phyloP scores from a whole-genome alignment of 2,113 vertebrate genomes.

The Vanacampus margaritifer region DNA sequence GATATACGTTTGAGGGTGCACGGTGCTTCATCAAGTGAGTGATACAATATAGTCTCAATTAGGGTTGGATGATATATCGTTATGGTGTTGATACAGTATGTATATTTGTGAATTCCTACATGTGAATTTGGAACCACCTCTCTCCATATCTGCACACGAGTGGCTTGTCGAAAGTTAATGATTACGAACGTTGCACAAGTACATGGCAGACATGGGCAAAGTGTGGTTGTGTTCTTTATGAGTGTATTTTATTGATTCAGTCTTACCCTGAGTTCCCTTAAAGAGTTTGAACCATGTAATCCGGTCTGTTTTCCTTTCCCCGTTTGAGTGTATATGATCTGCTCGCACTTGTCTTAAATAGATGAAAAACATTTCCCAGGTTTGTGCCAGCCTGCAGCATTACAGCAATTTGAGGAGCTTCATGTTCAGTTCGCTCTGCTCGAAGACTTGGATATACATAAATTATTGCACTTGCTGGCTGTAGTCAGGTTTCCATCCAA shows the following conservation, averaged over 20 bases:
- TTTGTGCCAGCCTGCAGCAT: slow-evolving; percentile 14
- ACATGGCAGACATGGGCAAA: slow-evolving; percentile 30
- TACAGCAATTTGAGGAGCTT: slow-evolving; percentile 15
- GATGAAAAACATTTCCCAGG: slow-evolving; percentile 20
- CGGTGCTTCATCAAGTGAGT: slow-evolving; percentile 99
- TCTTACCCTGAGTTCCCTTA: slow-evolving; percentile 15
- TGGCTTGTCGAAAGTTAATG: slow-evolving; percentile 59
- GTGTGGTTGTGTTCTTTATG: slow-evolving; percentile 34
- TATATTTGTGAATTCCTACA: neutral
- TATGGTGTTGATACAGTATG: neutral
- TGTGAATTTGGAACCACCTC: slow-evolving; percentile 50
- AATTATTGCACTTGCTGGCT: slow-evolving; percentile 10
- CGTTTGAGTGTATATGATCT: slow-evolving; percentile 20
- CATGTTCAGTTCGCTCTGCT: slow-evolving; percentile 25
- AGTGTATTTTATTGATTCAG: slow-evolving; percentile 43
- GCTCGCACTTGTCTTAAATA: slow-evolving; percentile 20
- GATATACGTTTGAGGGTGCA: slow-evolving; percentile 95
- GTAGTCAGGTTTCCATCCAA: neutral
- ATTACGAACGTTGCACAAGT: slow-evolving; percentile 55
- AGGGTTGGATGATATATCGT: neutral
- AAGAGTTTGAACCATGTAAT: slow-evolving; percentile 36
- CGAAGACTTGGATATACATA: slow-evolving; percentile 21
- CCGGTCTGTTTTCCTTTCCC: slow-evolving; percentile 31
- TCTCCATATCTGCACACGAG: slow-evolving; percentile 26
- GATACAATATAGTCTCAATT: neutral